Percentiles rank a stretch among this genome's conserved stretches.
Conservation (phyloP, 2,113 vertebrate species). For the Mystacornis crossleyi region DNA sequence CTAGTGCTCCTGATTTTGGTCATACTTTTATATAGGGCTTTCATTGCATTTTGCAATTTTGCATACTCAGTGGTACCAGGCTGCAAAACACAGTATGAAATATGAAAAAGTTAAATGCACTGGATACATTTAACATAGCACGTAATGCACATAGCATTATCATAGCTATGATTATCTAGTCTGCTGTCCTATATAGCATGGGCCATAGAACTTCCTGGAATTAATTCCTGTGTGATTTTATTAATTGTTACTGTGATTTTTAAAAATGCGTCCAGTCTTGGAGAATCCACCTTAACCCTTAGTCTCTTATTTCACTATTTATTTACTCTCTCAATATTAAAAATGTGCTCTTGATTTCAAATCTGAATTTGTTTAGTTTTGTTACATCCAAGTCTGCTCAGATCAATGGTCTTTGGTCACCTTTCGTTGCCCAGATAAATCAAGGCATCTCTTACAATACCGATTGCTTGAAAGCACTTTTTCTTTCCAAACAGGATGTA, state of each 20-base stretch:
- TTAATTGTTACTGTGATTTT: not conserved
- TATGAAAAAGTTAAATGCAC: not conserved
- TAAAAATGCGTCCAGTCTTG: not conserved
- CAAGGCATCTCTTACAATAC: not conserved
- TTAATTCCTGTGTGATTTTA: not conserved
- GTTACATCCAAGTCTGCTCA: not conserved
- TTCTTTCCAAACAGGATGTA: not conserved
- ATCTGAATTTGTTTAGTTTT: not conserved
- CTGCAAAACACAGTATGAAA: constrained; percentile 13
- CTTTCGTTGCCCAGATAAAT: not conserved
- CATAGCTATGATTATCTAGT: not conserved
- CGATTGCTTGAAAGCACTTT: not conserved
- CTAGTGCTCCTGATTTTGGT: not conserved
- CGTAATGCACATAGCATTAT: not conserved
- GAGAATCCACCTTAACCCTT: not conserved
- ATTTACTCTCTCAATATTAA: not conserved
- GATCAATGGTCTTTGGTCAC: not conserved
- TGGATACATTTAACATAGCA: not conserved
- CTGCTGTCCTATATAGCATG: not conserved
- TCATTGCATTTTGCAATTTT: constrained; percentile 33
- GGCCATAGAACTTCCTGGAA: not conserved
- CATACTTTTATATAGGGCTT: not conserved
- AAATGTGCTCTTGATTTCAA: not conserved
- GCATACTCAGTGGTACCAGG: not conserved
- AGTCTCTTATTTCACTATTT: not conserved